phyloP scores from a whole-genome alignment of 2,113 vertebrate genomes.

The Lipotes vexillifer region DNA sequence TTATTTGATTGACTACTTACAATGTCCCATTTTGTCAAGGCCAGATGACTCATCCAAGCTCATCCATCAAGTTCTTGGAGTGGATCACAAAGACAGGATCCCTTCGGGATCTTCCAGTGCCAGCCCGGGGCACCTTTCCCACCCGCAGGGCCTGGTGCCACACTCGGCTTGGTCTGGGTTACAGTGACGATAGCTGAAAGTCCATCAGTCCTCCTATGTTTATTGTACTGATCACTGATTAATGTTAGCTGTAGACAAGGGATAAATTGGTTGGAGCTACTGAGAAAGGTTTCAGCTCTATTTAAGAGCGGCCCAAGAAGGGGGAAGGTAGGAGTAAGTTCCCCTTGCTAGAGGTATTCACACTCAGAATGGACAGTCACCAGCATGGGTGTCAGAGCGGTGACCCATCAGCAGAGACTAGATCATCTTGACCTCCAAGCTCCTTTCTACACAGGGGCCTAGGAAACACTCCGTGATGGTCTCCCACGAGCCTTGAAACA shows the following conservation, averaged over 20 bases:
- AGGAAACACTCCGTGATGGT: not conserved
- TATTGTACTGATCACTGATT: no score
- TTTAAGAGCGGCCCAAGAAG: not conserved
- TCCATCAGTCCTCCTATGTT: not conserved
- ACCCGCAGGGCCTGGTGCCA: not conserved
- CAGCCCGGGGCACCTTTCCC: not conserved
- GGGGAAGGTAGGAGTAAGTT: not conserved
- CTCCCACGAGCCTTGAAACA: not conserved
- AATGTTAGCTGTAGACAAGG: not conserved
- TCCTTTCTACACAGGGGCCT: not conserved
- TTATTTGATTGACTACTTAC: not conserved
- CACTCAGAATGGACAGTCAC: not conserved
- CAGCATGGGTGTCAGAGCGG: no score
- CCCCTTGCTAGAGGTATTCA: not conserved
- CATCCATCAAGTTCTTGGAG: not conserved
- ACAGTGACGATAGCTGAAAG: not conserved
- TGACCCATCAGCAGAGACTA: not conserved
- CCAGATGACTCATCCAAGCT: not conserved
- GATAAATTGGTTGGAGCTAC: not conserved
- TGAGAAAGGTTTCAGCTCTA: not conserved
- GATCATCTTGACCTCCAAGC: not conserved
- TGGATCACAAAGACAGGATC: not conserved
- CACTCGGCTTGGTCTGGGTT: not conserved
- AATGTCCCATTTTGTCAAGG: not conserved
- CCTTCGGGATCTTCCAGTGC: not conserved